A percentile compares a stretch with the other conserved stretches of the same genome.
Conservation (phyloP, 2,888 invertebrate genomes). For the Helicoverpa assulta region DNA sequence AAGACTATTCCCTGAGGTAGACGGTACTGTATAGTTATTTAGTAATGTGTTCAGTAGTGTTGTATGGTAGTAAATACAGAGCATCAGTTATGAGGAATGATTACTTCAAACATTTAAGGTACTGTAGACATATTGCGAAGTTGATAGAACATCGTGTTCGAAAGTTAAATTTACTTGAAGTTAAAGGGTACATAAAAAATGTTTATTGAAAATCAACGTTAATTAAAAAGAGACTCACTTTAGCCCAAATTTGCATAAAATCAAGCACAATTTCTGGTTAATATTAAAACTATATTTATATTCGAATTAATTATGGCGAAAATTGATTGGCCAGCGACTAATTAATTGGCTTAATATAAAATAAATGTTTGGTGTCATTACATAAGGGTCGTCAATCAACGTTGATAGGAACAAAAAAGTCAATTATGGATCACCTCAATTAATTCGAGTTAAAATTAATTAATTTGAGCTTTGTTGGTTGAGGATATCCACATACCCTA, state of each 20-base stretch:
- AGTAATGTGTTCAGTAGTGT: neutral
- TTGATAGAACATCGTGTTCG: too few species aligned
- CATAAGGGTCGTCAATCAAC: conserved; percentile 8
- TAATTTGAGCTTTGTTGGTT: conserved; percentile 1
- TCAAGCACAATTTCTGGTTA: neutral
- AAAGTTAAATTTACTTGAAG: too few species aligned
- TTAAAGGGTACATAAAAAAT: too few species aligned
- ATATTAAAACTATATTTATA: conserved; percentile 3
- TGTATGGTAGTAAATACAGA: neutral
- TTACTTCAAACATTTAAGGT: neutral
- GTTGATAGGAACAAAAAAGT: conserved; percentile 14
- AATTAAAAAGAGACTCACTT: too few species aligned
- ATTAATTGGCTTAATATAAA: conserved; percentile 24
- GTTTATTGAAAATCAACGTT: too few species aligned
- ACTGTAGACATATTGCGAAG: too few species aligned
- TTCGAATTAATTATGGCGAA: conserved; percentile 3
- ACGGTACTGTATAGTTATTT: neutral
- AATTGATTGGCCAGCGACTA: conserved; percentile 1
- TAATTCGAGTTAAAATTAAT: conserved; percentile 13
- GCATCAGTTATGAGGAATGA: neutral
- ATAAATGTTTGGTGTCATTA: conserved; percentile 9
- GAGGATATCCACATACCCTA: neutral
- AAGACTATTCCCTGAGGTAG: conserved; percentile 3
- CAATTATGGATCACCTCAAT: conserved; percentile 24
- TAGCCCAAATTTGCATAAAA: neutral